phyloP scores from a whole-genome alignment of 2,888 invertebrate genomes.

The Athetis lepigone region DNA sequence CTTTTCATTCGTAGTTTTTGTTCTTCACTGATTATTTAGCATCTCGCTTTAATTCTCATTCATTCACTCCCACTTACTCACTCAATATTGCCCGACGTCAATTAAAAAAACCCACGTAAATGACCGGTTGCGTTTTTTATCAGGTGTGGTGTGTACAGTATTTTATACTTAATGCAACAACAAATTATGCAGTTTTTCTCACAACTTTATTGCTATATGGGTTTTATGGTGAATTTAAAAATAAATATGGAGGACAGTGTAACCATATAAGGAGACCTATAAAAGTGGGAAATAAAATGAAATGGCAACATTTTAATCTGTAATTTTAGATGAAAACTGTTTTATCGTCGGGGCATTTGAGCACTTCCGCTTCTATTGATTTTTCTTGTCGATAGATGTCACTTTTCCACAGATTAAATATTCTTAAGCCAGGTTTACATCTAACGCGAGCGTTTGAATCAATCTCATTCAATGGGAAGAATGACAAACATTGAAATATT shows the following conservation, averaged over 20 bases:
- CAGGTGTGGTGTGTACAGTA: no score
- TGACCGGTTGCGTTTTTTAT: not conserved
- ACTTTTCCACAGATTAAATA: slow-evolving; percentile 34
- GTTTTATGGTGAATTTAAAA: not conserved
- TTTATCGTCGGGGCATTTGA: slow-evolving; percentile 56
- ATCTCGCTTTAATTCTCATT: slow-evolving; percentile 66
- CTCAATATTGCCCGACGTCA: slow-evolving; percentile 41
- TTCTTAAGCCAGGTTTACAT: slow-evolving; percentile 1
- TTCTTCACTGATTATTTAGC: slow-evolving; percentile 76
- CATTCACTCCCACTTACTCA: slow-evolving; percentile 56
- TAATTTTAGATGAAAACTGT: slow-evolving; percentile 52
- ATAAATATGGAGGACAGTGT: not conserved
- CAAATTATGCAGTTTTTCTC: no score
- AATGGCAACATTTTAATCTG: slow-evolving; percentile 39
- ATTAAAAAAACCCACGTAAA: slow-evolving; percentile 5
- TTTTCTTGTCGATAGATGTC: slow-evolving; percentile 50
- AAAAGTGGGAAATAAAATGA: slow-evolving; percentile 10
- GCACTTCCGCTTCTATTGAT: slow-evolving; percentile 53
- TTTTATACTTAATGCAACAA: not conserved
- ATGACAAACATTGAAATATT: not conserved
- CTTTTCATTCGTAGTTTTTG: slow-evolving; percentile 88
- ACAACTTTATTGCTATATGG: not conserved
- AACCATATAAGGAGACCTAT: not conserved
- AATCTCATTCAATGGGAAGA: slow-evolving; percentile 1
- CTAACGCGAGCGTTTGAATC: not conserved